These are phyloP conservation scores for Aldabrachelys gigantea DNA, from an alignment of 2,113 vertebrate species.

Conservation along the genomic window DNA sequence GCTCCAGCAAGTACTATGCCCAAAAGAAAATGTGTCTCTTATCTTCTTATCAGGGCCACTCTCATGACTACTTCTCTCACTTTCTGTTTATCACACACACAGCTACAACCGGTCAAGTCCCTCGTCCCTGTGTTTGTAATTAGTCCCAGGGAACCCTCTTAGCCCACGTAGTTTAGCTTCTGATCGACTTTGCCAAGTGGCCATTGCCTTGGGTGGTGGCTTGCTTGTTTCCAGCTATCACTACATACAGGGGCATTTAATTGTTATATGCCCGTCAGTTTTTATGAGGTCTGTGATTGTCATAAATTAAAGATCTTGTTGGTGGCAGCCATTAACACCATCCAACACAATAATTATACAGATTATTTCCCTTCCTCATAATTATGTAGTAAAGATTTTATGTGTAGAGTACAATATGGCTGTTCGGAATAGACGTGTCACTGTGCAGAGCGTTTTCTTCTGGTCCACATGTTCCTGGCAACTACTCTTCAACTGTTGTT, in stretches of 20 bases:
- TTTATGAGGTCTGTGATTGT: background rate
- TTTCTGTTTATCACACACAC: background rate
- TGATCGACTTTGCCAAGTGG: background rate
- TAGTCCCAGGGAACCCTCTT: background rate
- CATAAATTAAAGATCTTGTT: background rate
- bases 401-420: background rate
- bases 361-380: background rate
- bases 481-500: rapidly evolving
- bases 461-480: background rate
- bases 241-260: background rate
- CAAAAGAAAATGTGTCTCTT: background rate
- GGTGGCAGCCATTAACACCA: background rate
- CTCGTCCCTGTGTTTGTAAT: background rate
- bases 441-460: background rate
- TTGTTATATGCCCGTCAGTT: background rate
- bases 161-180: background rate
- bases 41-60: background rate
- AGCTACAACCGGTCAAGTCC: background rate
- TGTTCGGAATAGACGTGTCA: background rate
- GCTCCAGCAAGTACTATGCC: background rate
- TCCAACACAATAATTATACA: background rate
- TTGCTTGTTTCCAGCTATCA: background rate
- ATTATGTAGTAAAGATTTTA: background rate
- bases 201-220: background rate
- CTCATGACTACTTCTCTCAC: background rate